Conservation (phyloP, 2,888 invertebrate species). For the Vesta saturnalis region DNA sequence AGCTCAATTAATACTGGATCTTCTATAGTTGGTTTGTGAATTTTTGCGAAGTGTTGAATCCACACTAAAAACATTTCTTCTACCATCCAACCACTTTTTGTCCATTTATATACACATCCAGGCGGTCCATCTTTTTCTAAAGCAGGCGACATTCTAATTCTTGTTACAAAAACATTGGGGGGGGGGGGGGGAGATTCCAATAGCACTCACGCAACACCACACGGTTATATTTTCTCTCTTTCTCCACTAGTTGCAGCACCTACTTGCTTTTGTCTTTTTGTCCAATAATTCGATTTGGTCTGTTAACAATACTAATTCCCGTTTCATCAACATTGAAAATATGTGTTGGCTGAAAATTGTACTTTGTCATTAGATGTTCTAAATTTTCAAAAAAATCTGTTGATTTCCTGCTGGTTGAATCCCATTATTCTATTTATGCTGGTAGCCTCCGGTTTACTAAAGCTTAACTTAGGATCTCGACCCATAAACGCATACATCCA, state of each 20-base stretch:
- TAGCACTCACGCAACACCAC: conserved; percentile 11
- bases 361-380: not conserved
- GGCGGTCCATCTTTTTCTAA: conserved; percentile 18
- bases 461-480: too few species aligned
- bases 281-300: not conserved
- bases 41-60: not conserved
- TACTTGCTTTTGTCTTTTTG: not conserved
- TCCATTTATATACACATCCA: conserved; percentile 15
- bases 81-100: conserved; percentile 15
- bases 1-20: not conserved
- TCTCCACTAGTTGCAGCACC: conserved; percentile 4
- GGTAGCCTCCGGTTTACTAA: too few species aligned
- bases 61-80: conserved; percentile 11
- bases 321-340: not conserved
- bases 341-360: not conserved
- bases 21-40: not conserved
- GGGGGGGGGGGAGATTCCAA: not conserved
- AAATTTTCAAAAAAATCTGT: too few species aligned
- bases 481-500: too few species aligned
- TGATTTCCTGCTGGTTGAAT: too few species aligned
- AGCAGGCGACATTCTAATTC: conserved; percentile 2
- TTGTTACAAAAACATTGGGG: conserved; percentile 8
- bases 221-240: not conserved
- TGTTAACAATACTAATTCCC: not conserved
- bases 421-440: too few species aligned